phyloP scores from a whole-genome alignment of 53 echinoderm and acorn worm genomes.

The Paracentrotus lividus region DNA sequence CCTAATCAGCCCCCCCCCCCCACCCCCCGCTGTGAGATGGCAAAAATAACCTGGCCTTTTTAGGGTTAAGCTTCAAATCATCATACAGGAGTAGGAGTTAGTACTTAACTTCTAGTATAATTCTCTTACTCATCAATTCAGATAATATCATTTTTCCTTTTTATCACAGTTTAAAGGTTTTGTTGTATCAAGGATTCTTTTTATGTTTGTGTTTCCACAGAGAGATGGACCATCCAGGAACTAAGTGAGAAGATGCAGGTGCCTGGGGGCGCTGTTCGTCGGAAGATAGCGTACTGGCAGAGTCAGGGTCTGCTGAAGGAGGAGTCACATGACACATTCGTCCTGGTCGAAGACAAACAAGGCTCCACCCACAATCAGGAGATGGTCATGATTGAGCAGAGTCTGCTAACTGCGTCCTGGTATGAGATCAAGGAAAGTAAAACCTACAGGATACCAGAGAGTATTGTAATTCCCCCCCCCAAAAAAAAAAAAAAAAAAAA shows the following conservation, averaged over 20 bases:
- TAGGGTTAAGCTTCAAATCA: too few relatives aligned
- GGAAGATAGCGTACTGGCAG: slow-evolving; percentile 99
- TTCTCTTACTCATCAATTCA: too few relatives aligned
- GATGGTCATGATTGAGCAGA: slow-evolving; percentile 91
- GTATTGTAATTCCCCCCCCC: too few relatives aligned
- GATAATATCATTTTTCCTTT: too few relatives aligned
- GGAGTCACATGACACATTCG: slow-evolving; percentile 89
- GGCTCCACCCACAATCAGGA: slow-evolving; percentile 80
- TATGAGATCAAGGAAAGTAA: slow-evolving; percentile 87
- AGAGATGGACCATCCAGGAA: slow-evolving; percentile 94
- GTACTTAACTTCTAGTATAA: too few relatives aligned
- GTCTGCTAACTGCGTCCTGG: slow-evolving; percentile 94
- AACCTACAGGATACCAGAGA: slow-evolving; percentile 97
- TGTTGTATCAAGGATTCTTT: too few relatives aligned
- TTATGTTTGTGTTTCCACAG: neutral
- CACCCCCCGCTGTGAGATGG: too few relatives aligned
- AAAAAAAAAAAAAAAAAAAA: too few relatives aligned
- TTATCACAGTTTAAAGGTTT: too few relatives aligned
- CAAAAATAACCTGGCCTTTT: too few relatives aligned
- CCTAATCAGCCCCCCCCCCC: too few relatives aligned
- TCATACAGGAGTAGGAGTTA: too few relatives aligned
- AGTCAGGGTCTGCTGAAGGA: slow-evolving; percentile 95
- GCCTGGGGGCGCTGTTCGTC: slow-evolving; percentile 86
- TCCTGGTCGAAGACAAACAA: slow-evolving; percentile 82
- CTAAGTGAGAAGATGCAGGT: slow-evolving; percentile 95